Percentiles rank a stretch among this genome's conserved stretches.
Conservation (phyloP, 2,797 vertebrate genomes). For the Sarcoramphus papa region DNA sequence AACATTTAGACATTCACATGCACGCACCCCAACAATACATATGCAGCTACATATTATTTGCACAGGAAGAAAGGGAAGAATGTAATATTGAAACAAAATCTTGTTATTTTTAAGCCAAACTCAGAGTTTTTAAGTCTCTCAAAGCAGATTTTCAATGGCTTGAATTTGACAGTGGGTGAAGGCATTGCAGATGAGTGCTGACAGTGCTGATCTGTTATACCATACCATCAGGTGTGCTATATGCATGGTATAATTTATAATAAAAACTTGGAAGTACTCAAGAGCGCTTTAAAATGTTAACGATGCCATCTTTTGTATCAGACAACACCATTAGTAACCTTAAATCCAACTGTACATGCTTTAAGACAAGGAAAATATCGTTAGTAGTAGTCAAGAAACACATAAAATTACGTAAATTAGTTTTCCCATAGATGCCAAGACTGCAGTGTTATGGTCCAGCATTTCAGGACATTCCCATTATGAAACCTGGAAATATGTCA, state of each 20-base stretch:
- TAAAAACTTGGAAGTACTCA: neutral
- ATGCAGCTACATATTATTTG: fast-evolving
- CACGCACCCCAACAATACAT: neutral
- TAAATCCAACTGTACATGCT: neutral
- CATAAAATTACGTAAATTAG: neutral
- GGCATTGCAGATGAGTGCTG: neutral
- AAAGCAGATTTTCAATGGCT: neutral
- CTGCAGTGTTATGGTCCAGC: neutral
- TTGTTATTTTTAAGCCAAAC: neutral
- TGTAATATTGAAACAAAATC: neutral
- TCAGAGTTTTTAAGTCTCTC: neutral
- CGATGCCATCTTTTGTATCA: neutral
- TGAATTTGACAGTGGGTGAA: neutral
- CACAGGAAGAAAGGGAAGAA: neutral
- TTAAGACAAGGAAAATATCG: neutral
- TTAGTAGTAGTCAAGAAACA: neutral
- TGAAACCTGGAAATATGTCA: neutral
- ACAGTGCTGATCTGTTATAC: neutral
- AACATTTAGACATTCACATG: neutral
- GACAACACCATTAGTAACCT: neutral
- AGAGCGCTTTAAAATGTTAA: neutral
- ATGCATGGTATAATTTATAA: neutral
- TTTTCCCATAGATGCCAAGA: neutral
- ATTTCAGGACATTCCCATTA: neutral
- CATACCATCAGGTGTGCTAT: neutral